A percentile compares a stretch with the other conserved stretches of the same genome.
Conservation (phyloP, 2,797 vertebrate genomes). For the Chrysolophus pictus region DNA sequence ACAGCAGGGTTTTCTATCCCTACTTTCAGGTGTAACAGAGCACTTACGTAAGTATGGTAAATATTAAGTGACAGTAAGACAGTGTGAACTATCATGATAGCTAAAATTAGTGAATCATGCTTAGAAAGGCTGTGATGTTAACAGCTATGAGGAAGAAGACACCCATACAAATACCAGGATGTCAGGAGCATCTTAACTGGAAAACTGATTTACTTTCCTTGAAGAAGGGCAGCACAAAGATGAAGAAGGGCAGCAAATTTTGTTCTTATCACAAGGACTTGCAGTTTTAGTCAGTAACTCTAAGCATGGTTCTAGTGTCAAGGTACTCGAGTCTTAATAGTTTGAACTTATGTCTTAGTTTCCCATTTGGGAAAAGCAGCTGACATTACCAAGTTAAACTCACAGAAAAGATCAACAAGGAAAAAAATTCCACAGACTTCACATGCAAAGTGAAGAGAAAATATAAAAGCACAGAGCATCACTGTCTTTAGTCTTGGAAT, state of each 20-base stretch:
- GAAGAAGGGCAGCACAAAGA: not conserved
- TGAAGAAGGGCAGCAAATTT: not conserved
- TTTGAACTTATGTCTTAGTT: not conserved
- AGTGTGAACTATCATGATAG: not conserved
- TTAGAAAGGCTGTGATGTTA: not conserved
- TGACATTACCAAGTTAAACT: not conserved
- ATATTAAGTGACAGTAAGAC: not conserved
- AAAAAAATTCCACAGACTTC: not conserved
- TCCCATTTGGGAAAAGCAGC: not conserved
- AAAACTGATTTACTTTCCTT: not conserved
- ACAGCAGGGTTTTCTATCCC: conserved; percentile 1
- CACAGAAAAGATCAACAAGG: not conserved
- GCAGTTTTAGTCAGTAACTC: not conserved
- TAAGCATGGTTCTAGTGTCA: not conserved
- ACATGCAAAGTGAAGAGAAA: accelerated
- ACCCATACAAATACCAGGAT: not conserved
- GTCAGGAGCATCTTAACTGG: not conserved
- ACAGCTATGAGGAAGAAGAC: not conserved
- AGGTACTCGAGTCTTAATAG: not conserved
- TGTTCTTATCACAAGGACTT: not conserved
- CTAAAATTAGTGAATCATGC: conserved; percentile 17
- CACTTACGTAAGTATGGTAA: not conserved
- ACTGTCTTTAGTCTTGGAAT: not conserved
- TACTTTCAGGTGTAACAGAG: conserved; percentile 15
- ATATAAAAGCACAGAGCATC: not conserved